Base-by-base conservation (phyloP, 2,113 vertebrate genomes). In the Pangasianodon hypophthalmus region DNA sequence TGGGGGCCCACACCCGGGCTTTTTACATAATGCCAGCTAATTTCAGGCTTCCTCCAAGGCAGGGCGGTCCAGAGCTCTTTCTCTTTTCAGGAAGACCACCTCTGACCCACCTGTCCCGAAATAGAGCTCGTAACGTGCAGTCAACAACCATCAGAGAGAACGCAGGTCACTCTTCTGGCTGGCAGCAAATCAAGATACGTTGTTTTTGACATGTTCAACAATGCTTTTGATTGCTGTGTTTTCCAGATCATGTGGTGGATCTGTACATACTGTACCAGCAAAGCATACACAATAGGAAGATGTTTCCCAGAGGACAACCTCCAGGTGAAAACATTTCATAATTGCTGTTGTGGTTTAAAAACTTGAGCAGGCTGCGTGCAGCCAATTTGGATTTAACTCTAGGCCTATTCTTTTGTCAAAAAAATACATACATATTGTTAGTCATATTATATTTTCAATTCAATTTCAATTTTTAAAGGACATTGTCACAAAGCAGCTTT, bases 21-120 rank as follows among this genome's bases (percentile, higher is more conserved):
- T 87, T 89, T 89, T 56, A 89, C 60, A 67, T 75, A 73, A 83
- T 87, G 56, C 67, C 79, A 91, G 84, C 79, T 87, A 84, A 87
- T 84, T 82, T 77, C 77, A 81, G 60, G 54, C 80, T 84, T 89
- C 77, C 85, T 87, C 52, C 16, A 4, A 19, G 54, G 62, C 75
- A 81, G 73, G 62, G 60, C 58, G 48, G 58, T 1, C 26, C 69
- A 80, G 37, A 26, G 32, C 16, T 9, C 19, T 32, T 62, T 41
- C 87, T 75, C 19, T 37, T 29, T 85, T 81, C 60, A 88, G 87
- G 84, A 88, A 88, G 77, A 71, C 32, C 85, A 58, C 64, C 58
- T 71, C 80, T 84, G 67, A 41, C 48, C n/a, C 84, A 80, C 32
- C 71, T 81, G 37, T 81, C 79, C 71, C 10, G 9, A 91, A 87